Base-by-base conservation (phyloP, 2,888 invertebrate genomes). In the Spilarctia lutea region DNA sequence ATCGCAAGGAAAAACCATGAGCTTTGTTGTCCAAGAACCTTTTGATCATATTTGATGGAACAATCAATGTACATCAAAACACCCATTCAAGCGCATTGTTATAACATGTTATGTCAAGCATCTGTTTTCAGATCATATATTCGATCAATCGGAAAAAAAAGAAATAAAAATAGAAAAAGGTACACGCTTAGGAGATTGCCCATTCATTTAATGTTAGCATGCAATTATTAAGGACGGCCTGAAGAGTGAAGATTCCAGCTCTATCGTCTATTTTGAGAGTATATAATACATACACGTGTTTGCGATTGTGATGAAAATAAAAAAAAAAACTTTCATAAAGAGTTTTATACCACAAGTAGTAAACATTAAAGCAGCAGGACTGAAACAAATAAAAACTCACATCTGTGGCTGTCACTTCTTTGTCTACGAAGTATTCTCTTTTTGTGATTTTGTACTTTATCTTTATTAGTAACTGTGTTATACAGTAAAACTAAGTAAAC, bases 351-450 rank as follows among this genome's bases (percentile, higher is more conserved):
- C 27, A 60, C 18, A 30, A 63, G 30, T 18, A 63, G 16, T 18
- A 30, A 27, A 63, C 18, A 18, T 63, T 63, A 45, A 70, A 56
- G 60, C 60, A 42, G 42, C 48, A 68, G 52, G 69, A 65, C 66
- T 66, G 45, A 72, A 72, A 72, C 72, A 33, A 66, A 56, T 27
- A 39, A 65, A 56, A 72, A 72, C 52, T 67, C 56, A 67, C 56
- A 39, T 66, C 56, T 66, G 66, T 39, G 56, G 39, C 66, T 72
- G 72, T 39, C 67, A 24, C 39, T 65, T 35, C 35, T 35, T 72
- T 52, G 35, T 65, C 33, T 71, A 42, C 35, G 35, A 13, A 27
- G 30, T n/a, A n/a, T 35, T 65, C 30, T 45, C 30, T 71, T 45
- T 71, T 45, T n/a, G 20, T 63, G 33, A 71, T 33, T 65, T 60